A percentile compares a stretch with the other conserved stretches of the same genome.
Conservation (phyloP, 2,113 vertebrate genomes). For the Petromus typicus region DNA sequence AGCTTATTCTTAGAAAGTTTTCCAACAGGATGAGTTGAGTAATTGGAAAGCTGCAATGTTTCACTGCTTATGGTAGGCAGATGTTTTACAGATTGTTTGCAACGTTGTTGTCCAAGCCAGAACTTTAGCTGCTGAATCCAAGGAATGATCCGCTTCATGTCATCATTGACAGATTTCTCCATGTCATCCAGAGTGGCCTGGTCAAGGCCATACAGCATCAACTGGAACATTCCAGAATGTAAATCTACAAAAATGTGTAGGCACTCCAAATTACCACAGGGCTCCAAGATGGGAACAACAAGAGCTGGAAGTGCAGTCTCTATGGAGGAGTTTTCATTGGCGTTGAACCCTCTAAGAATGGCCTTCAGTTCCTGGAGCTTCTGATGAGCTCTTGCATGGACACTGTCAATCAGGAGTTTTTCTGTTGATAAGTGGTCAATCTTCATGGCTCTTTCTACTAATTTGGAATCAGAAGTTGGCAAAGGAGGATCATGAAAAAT, state of each 20-base stretch:
- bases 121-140: slow-evolving; percentile 99
- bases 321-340: slow-evolving; percentile 96
- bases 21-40: slow-evolving; percentile 93
- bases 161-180: slow-evolving; percentile 98
- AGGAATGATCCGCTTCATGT: slow-evolving; percentile 96
- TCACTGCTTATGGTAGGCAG: slow-evolving; percentile 96
- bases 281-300: slow-evolving; percentile 96
- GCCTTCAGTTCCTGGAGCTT: slow-evolving; percentile 98
- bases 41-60: slow-evolving; percentile 95
- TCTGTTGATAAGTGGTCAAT: slow-evolving; percentile 98
- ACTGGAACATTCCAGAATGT: slow-evolving; percentile 99
- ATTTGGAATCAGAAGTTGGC: slow-evolving; percentile 95
- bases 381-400: slow-evolving; percentile 97
- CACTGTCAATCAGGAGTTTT: slow-evolving; percentile 98
- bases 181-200: slow-evolving; percentile 95
- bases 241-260: slow-evolving; percentile 99
- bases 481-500: slow-evolving; percentile 98
- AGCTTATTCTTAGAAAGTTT: slow-evolving; percentile 96
- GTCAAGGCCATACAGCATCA: slow-evolving; percentile 98
- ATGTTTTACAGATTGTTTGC: slow-evolving; percentile 99
- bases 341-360: slow-evolving; percentile 94
- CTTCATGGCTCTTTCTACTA: slow-evolving; percentile 99
- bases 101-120: slow-evolving; percentile 98
- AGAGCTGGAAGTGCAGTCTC: slow-evolving; percentile 97
- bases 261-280: slow-evolving; percentile 97